phyloP scores from a whole-genome alignment of 1,140 invertebrate species.

The Physella acuta region DNA sequence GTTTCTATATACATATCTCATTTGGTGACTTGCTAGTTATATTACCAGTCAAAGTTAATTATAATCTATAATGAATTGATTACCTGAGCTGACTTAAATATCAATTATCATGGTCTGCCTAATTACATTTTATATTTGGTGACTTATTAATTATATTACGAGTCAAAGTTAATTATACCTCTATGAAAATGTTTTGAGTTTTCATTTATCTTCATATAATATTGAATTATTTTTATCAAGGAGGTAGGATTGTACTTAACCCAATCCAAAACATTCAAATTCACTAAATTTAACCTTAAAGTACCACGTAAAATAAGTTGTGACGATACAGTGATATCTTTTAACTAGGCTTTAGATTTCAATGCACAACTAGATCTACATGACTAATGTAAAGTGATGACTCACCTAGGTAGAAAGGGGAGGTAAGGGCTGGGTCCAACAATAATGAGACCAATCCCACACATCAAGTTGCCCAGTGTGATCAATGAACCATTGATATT shows the following conservation, averaged over 20 bases:
- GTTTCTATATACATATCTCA: neutral
- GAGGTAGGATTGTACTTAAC: neutral
- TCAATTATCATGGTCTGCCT: too few relatives aligned
- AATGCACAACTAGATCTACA: too few relatives aligned
- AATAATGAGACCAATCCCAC: slow-evolving; percentile 24
- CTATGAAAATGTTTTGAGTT: too few relatives aligned
- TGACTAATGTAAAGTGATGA: slow-evolving; percentile 16
- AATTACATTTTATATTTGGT: too few relatives aligned
- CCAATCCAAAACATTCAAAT: neutral
- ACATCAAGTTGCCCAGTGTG: slow-evolving; percentile 32
- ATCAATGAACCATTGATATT: slow-evolving; percentile 25
- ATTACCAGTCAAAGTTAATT: neutral
- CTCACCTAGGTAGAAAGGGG: slow-evolving; percentile 31
- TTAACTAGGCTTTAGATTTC: too few relatives aligned
- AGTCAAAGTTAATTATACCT: too few relatives aligned
- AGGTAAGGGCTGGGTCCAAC: slow-evolving; percentile 36
- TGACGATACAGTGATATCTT: neutral
- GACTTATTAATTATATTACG: too few relatives aligned
- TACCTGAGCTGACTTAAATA: too few relatives aligned
- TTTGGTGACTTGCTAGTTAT: neutral
- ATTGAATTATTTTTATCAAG: neutral
- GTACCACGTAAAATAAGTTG: neutral
- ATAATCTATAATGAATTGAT: too few relatives aligned
- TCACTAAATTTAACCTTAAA: neutral
- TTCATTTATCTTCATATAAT: too few relatives aligned